phyloP scores from a whole-genome alignment of 2,888 invertebrate species.

The Coecobrya sp. region DNA sequence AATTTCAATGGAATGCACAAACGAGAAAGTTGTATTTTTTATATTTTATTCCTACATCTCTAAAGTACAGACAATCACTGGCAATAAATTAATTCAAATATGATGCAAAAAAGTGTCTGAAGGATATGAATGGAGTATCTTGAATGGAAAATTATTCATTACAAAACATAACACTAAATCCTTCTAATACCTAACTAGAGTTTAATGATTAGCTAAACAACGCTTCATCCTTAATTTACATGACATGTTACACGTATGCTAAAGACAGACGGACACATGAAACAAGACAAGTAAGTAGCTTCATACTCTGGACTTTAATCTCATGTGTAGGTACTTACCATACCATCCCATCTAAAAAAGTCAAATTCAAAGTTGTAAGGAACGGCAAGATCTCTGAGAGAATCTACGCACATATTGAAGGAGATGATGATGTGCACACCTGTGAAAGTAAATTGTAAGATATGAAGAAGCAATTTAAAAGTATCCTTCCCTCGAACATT shows the following conservation, averaged over 20 bases:
- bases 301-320: no score
- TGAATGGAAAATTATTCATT: no score
- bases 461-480: constrained; percentile 29
- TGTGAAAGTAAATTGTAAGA: constrained; percentile 36
- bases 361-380: neutral
- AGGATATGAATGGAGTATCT: no score
- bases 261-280: no score
- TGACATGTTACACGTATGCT: no score
- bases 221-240: no score
- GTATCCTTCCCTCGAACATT: neutral
- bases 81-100: no score
- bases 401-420: neutral
- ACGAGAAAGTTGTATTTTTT: neutral
- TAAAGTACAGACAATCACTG: no score
- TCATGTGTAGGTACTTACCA: neutral
- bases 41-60: neutral
- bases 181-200: no score
- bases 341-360: neutral
- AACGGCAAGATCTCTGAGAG: neutral
- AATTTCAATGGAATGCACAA: neutral
- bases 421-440: constrained; percentile 4
- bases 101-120: neutral
- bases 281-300: no score
- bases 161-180: no score
- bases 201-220: no score